Percentiles rank a stretch among this genome's conserved stretches.
Conservation (phyloP, 1,140 invertebrate species). For the Apis florea region DNA sequence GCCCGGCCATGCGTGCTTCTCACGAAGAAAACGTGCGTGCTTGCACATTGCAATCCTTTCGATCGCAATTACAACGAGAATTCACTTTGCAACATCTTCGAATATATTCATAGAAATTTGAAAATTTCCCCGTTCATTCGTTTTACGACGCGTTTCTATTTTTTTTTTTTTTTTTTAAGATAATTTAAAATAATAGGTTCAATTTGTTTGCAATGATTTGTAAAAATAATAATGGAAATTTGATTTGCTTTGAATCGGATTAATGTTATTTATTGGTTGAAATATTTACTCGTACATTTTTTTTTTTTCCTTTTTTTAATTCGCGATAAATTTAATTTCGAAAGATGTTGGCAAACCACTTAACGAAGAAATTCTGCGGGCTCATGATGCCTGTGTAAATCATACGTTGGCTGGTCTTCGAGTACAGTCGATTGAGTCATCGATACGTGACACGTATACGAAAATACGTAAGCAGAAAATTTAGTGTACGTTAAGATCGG, state of each 20-base stretch:
- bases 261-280: too few relatives aligned
- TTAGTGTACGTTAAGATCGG: constrained; percentile 37
- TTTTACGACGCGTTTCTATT: background rate
- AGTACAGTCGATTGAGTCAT: constrained; percentile 60
- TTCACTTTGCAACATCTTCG: too few relatives aligned
- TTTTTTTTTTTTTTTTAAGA: background rate
- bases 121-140: background rate
- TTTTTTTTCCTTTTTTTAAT: too few relatives aligned
- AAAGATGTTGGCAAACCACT: background rate
- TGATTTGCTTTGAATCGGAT: background rate
- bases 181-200: background rate
- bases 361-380: background rate
- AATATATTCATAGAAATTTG: background rate
- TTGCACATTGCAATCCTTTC: too few relatives aligned
- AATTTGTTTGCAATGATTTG: background rate
- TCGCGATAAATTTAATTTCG: background rate
- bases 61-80: too few relatives aligned
- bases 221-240: background rate
- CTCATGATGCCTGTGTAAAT: constrained; percentile 4
- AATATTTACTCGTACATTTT: too few relatives aligned
- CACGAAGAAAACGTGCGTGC: background rate
- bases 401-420: constrained; percentile 21
- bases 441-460: constrained; percentile 61
- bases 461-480: constrained; percentile 57
- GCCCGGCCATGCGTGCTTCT: too few relatives aligned